These are phyloP conservation scores for Loris lydekkerianus DNA, from an alignment of 2,797 vertebrate genomes.

Conservation along the genomic window DNA sequence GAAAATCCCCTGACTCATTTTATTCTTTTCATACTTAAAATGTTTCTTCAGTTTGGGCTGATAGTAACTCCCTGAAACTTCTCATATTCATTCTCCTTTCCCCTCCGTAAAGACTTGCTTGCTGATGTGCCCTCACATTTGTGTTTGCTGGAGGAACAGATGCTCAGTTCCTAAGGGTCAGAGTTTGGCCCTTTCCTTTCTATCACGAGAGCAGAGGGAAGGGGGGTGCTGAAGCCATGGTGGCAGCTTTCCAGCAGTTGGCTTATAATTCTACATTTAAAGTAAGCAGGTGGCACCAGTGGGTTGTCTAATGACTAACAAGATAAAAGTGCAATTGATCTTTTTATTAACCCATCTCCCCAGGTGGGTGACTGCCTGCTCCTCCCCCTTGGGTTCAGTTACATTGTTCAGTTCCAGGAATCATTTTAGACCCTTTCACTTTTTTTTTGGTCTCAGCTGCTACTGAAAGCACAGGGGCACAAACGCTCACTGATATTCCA, in stretches of 20 bases:
- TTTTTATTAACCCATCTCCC: slow-evolving; percentile 69
- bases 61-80: not conserved
- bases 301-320: slow-evolving; percentile 80
- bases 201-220: slow-evolving; percentile 71
- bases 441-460: not conserved
- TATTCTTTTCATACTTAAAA: slow-evolving; percentile 21
- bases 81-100: not conserved
- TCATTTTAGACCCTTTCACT: slow-evolving; percentile 47
- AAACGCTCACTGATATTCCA: not conserved
- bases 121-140: slow-evolving; percentile 64
- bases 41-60: slow-evolving; percentile 36
- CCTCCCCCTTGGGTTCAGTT: slow-evolving; percentile 72
- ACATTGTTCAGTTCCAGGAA: slow-evolving; percentile 66
- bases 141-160: slow-evolving; percentile 74
- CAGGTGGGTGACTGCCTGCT: slow-evolving; percentile 46
- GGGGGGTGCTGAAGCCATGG: slow-evolving; percentile 55
- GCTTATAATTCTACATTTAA: slow-evolving; percentile 78
- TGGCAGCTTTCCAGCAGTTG: slow-evolving; percentile 74
- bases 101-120: not conserved
- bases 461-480: not conserved
- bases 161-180: slow-evolving; percentile 57
- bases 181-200: slow-evolving; percentile 74
- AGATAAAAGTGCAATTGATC: slow-evolving; percentile 83
- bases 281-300: slow-evolving; percentile 82
- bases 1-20: slow-evolving; percentile 16